These are phyloP conservation scores for Corbicula japonica DNA, from an alignment of 2,888 invertebrate genomes.

Conservation along the genomic window DNA sequence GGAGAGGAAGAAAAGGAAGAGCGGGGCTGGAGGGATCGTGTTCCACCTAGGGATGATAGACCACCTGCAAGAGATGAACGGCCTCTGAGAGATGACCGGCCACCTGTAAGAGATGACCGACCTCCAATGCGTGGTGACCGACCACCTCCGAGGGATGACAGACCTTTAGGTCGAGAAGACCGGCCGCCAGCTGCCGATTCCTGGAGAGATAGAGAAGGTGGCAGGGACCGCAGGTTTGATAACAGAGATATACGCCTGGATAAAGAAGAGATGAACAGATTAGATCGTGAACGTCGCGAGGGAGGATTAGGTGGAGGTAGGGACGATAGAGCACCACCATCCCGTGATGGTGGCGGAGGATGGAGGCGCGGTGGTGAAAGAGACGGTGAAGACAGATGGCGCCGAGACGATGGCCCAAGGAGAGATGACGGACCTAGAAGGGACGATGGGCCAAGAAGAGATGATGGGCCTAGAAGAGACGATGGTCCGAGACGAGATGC, in stretches of 20 bases:
- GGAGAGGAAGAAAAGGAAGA: too few species aligned
- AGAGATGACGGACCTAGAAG: slow-evolving; percentile 33
- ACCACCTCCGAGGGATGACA: slow-evolving; percentile 42
- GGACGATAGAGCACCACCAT: slow-evolving; percentile 14
- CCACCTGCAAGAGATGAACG: slow-evolving; percentile 35
- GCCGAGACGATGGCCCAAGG: slow-evolving; percentile 35
- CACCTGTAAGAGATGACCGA: slow-evolving; percentile 55
- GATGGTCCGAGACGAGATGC: slow-evolving; percentile 39
- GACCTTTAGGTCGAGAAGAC: slow-evolving; percentile 44
- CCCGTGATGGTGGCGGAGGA: slow-evolving; percentile 25
- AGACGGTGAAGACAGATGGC: slow-evolving; percentile 40
- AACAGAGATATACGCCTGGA: slow-evolving; percentile 63
- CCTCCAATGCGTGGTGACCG: slow-evolving; percentile 39
- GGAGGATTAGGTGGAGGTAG: slow-evolving; percentile 34
- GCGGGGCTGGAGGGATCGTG: slow-evolving; percentile 59
- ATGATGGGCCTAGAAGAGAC: slow-evolving; percentile 39
- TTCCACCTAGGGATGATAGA: slow-evolving; percentile 47
- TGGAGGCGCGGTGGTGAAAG: slow-evolving; percentile 49
- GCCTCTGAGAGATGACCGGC: slow-evolving; percentile 44
- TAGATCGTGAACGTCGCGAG: slow-evolving; percentile 51
- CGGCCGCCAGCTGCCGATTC: slow-evolving; percentile 53
- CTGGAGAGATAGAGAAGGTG: slow-evolving; percentile 53
- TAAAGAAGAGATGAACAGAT: slow-evolving; percentile 59
- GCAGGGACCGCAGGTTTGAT: slow-evolving; percentile 59
- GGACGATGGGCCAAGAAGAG: slow-evolving; percentile 31